phyloP scores from a whole-genome alignment of 2,797 vertebrate genomes.

The Delichon dasypus region DNA sequence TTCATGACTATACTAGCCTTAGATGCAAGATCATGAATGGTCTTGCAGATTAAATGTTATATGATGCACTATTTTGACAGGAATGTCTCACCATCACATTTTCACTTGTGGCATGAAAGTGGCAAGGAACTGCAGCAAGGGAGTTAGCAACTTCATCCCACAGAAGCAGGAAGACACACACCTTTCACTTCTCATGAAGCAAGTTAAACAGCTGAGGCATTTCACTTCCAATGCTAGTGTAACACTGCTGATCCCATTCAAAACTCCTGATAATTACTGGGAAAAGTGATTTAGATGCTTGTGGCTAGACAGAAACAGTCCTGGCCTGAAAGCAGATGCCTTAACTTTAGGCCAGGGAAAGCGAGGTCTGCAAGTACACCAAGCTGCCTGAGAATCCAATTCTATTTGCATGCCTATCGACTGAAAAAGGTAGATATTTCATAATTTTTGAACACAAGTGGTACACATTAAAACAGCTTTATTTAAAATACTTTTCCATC shows the following conservation, averaged over 20 bases:
- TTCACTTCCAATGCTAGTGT: not conserved
- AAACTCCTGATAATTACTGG: not conserved
- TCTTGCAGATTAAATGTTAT: not conserved
- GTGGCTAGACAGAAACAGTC: not conserved
- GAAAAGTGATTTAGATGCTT: not conserved
- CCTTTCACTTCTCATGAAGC: not conserved
- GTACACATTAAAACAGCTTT: not conserved
- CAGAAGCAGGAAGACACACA: not conserved
- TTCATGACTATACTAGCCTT: not conserved
- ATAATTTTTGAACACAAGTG: not conserved
- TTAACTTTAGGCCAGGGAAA: not conserved
- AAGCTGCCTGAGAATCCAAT: not conserved
- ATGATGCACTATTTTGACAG: not conserved
- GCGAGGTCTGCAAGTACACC: not conserved
- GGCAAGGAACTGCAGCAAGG: not conserved
- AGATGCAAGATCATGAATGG: not conserved
- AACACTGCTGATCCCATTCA: not conserved
- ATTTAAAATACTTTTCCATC: not conserved
- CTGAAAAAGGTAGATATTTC: not conserved
- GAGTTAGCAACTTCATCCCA: not conserved
- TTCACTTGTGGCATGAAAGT: not conserved
- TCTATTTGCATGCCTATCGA: not conserved
- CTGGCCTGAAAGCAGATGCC: not conserved
- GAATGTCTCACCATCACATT: not conserved
- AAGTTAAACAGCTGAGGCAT: not conserved